phyloP scores from a whole-genome alignment of 2,797 vertebrate species.

The Argya squamiceps region DNA sequence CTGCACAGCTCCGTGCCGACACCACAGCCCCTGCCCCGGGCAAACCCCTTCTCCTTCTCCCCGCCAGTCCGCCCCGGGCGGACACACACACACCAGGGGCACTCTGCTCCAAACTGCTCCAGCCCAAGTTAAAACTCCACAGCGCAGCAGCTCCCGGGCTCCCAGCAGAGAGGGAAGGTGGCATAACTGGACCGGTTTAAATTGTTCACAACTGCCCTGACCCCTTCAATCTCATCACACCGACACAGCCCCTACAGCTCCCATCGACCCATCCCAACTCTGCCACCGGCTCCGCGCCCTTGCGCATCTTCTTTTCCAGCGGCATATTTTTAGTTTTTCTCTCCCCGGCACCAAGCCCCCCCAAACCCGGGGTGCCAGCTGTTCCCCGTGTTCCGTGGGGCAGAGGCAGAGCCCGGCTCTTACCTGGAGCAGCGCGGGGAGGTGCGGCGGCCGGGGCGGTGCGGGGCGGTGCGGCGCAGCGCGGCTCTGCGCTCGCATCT shows the following conservation, averaged over 20 bases:
- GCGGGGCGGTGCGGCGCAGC: background rate
- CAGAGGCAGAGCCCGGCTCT: background rate
- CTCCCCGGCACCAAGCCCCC: rapidly evolving
- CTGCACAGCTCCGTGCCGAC: rapidly evolving
- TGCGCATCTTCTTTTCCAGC: background rate
- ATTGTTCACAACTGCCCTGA: rapidly evolving
- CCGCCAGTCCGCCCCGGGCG: rapidly evolving
- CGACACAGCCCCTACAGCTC: background rate
- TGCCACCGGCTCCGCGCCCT: background rate
- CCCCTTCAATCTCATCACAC: background rate
- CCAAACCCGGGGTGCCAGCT: background rate
- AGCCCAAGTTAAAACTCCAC: rapidly evolving
- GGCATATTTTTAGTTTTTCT: background rate
- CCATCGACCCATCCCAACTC: background rate
- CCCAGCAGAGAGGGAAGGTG: background rate
- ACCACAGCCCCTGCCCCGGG: rapidly evolving
- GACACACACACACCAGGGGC: rapidly evolving
- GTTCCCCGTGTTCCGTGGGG: rapidly evolving
- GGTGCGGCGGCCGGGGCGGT: background rate
- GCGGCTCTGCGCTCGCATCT: slow-evolving; percentile 45
- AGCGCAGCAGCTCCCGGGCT: background rate
- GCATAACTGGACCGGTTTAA: rapidly evolving
- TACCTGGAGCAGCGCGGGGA: slow-evolving; percentile 43
- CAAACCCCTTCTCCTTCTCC: no score
- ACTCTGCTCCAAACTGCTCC: background rate